Evolutionary conservation across 2,113 vertebrate genomes (phyloP).

Genomic region (Poeciliopsis occidentalis): DNA sequence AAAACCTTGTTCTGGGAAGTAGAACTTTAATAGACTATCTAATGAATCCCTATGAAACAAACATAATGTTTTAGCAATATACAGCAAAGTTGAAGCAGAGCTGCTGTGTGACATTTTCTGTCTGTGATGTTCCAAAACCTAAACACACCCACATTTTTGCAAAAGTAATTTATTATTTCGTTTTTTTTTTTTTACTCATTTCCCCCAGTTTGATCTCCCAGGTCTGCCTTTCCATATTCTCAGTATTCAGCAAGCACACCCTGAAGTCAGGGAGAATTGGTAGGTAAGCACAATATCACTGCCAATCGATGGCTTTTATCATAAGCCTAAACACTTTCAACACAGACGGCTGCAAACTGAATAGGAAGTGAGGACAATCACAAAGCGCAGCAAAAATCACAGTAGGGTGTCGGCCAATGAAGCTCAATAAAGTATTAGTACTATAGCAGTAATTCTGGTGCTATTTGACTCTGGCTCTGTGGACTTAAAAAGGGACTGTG

Average conservation of each 20-base stretch:
- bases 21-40: slow-evolving; percentile 57
- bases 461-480: slow-evolving; percentile 38
- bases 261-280: slow-evolving; percentile 56
- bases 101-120: slow-evolving; percentile 25
- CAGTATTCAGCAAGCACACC: slow-evolving; percentile 46
- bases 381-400: slow-evolving; percentile 23
- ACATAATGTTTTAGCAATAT: slow-evolving; percentile 38
- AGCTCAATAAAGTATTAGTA: slow-evolving; percentile 41
- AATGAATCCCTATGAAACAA: slow-evolving; percentile 67
- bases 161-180: slow-evolving; percentile 27
- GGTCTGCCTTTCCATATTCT: slow-evolving; percentile 40
- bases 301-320: slow-evolving; percentile 68
- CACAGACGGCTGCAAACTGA: slow-evolving; percentile 43
- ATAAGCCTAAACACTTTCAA: slow-evolving; percentile 60
- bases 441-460: slow-evolving; percentile 30
- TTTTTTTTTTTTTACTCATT: not conserved
- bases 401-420: slow-evolving; percentile 41
- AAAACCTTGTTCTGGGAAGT: slow-evolving; percentile 63
- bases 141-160: not conserved
- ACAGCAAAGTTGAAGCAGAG: slow-evolving; percentile 26
- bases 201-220: slow-evolving; percentile 29
- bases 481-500: slow-evolving; percentile 22
- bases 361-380: slow-evolving; percentile 56
- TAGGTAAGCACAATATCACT: slow-evolving; percentile 65
- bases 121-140: slow-evolving; percentile 37